Evolutionary conservation across 1,140 invertebrate species (phyloP), one percentile per base, ranked within the genome.

Genomic region (Mamestra configurata): DNA sequence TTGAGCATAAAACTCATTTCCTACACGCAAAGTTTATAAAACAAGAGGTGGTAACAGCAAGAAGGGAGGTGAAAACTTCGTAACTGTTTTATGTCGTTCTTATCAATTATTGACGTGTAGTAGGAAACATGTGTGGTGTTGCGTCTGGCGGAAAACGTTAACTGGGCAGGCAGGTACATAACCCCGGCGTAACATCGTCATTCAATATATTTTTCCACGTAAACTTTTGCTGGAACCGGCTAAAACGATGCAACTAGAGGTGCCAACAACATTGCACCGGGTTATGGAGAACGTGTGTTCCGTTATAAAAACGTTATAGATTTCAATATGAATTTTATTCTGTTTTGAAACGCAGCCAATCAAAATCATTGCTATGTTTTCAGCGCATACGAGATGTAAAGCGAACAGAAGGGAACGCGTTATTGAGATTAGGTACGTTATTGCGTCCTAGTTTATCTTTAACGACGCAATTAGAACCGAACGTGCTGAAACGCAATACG

Each of bases 51-150:
- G 64, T 20, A 68, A 78, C 73, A 49, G 35, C 53, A 10, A 18
- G 43, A 78, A 64, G 20, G 18, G 6, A 78, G 61, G 31, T 68
- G 57, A 78, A 78, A 78, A 73, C 59, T 78, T 40, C 11, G 61
- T 55, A 68, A 68, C 76, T 78, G 46, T 68, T 78, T 66, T 40
- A 53, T 68, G 61, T 78, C 18, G 61, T 68, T 68, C 57, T 43
- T 78, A 78, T 78, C 76, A 78, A 78, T 78, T 78, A 78, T 78
- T 73, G 71, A 73, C 51, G 71, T 73, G 71, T 27, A 49, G 35
- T 43, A 51, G 18, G 53, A 61, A 76, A 64, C 57, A 76, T 76
- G 73, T 61, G 73, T 68, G 27, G 2, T 11, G 64, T 4, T 22
- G 37, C 8, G 18, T 57, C 13, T 73, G 43, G 51, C 43, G 51